phyloP scores from a whole-genome alignment of 2,113 vertebrate genomes.

The Lanius collurio region DNA sequence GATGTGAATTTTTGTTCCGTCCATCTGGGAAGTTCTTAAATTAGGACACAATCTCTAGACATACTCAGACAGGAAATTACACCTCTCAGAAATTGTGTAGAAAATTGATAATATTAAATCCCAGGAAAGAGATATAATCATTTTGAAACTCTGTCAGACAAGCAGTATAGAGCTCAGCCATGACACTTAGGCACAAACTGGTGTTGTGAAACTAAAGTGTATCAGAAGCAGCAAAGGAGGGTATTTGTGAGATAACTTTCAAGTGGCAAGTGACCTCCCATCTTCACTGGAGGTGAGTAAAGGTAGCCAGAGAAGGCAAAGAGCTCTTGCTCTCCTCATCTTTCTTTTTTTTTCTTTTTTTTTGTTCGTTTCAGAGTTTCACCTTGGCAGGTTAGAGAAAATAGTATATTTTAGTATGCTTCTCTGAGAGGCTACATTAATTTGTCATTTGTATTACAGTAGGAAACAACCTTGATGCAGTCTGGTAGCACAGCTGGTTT shows the following conservation, averaged over 20 bases:
- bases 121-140: neutral
- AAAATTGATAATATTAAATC: neutral
- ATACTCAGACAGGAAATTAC: neutral
- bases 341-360: neutral
- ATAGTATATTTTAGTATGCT: neutral
- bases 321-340: accelerated
- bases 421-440: neutral
- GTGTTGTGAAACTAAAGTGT: neutral
- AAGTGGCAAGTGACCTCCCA: neutral
- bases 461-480: neutral
- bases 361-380: neutral
- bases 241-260: neutral
- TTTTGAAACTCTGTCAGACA: neutral
- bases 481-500: neutral
- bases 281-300: neutral
- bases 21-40: neutral
- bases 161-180: neutral
- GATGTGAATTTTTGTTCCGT: neutral
- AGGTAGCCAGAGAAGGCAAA: neutral
- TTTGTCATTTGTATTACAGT: neutral
- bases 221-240: neutral
- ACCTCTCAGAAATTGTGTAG: neutral
- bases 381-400: neutral
- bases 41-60: neutral
- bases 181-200: neutral